Percentiles rank a stretch among this genome's conserved stretches.
Evolutionary conservation across 2,888 invertebrate species (phyloP).

Genomic region (Ditylenchus weischeri): DNA sequence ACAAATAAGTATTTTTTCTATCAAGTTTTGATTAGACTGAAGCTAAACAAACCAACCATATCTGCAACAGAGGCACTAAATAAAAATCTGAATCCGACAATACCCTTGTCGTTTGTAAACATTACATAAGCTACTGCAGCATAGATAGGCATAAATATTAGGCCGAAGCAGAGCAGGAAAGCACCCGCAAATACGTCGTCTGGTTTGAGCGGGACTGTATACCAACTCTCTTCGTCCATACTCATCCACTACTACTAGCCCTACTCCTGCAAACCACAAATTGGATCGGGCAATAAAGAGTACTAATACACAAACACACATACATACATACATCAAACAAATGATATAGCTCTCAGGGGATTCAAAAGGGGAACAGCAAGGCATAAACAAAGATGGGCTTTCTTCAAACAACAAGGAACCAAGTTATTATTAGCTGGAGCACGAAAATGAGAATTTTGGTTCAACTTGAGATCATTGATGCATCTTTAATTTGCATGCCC

Average conservation of each 20-base stretch:
- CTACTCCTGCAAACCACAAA: not conserved
- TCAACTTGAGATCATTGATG: no score
- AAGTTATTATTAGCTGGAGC: no score
- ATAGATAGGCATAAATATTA: constrained; percentile 47
- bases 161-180: constrained; percentile 40
- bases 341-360: no score
- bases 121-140: constrained; percentile 45
- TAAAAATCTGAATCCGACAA: constrained; percentile 54
- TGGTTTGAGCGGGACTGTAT: constrained; percentile 33
- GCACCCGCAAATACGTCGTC: constrained; percentile 49
- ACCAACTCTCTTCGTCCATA: constrained; percentile 32
- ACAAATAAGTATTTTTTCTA: no score
- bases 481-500: no score
- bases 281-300: no score
- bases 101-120: constrained; percentile 52
- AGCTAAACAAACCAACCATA: constrained; percentile 26
- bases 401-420: no score
- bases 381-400: no score
- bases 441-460: no score
- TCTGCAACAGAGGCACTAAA: constrained; percentile 49
- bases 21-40: not conserved
- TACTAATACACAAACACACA: no score
- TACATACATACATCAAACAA: no score
- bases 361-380: no score
- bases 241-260: not conserved